phyloP scores from a whole-genome alignment of 2,113 vertebrate species.

The Sphaerodactylus townsendi region DNA sequence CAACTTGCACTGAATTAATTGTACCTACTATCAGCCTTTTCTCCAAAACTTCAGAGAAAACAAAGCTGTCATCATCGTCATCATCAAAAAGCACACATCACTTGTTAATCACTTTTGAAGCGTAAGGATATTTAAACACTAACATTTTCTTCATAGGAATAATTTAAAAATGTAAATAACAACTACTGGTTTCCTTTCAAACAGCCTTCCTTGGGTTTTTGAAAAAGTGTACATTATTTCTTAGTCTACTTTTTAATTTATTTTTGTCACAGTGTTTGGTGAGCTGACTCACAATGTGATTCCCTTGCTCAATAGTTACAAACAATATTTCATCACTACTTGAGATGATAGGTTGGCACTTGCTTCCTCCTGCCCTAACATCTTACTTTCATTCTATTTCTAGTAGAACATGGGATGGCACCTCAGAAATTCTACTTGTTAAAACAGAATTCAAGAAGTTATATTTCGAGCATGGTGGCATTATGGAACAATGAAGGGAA shows the following conservation, averaged over 20 bases:
- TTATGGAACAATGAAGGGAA: too few species aligned
- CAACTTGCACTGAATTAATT: slow-evolving; percentile 62
- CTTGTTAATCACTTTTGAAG: slow-evolving; percentile 53
- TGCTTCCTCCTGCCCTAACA: neutral
- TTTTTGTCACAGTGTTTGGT: slow-evolving; percentile 33
- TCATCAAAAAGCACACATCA: slow-evolving; percentile 49
- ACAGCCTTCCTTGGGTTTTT: slow-evolving; percentile 54
- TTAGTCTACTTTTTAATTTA: slow-evolving; percentile 24
- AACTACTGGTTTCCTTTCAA: slow-evolving; percentile 60
- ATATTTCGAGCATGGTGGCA: too few species aligned
- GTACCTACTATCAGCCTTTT: slow-evolving; percentile 51
- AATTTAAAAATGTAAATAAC: slow-evolving; percentile 37
- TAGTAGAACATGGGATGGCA: neutral
- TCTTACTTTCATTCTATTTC: neutral
- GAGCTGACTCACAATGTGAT: slow-evolving; percentile 63
- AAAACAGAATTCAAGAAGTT: too few species aligned
- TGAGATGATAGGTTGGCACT: neutral
- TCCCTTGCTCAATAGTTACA: slow-evolving; percentile 53
- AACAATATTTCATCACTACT: slow-evolving; percentile 29
- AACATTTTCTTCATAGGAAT: slow-evolving; percentile 51
- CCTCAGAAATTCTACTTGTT: neutral
- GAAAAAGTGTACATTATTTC: slow-evolving; percentile 36
- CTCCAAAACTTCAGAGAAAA: slow-evolving; percentile 55
- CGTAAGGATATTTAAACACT: slow-evolving; percentile 55
- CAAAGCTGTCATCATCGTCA: slow-evolving; percentile 34